Percentiles rank a stretch among this genome's conserved stretches.
Evolutionary conservation across 2,888 invertebrate species (phyloP).

Genomic region (Hypomecis punctinalis): DNA sequence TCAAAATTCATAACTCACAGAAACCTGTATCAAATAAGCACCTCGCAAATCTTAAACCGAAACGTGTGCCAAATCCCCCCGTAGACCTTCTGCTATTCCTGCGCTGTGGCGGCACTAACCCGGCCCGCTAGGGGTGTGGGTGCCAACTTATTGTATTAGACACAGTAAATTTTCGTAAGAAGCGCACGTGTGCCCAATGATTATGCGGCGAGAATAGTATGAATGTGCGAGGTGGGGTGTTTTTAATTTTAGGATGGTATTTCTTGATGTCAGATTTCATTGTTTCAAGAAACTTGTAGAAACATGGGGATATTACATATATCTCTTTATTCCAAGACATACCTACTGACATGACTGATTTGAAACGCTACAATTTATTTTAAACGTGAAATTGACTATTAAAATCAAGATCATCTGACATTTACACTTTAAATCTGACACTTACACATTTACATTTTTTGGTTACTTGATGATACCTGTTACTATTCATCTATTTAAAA

Average conservation of each 20-base stretch:
- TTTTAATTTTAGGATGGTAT: constrained; percentile 27
- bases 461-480: too few species aligned
- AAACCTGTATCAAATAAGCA: constrained; percentile 18
- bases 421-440: too few species aligned
- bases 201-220: constrained; percentile 60
- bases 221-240: constrained; percentile 45
- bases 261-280: constrained; percentile 3
- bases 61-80: constrained; percentile 18
- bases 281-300: background rate
- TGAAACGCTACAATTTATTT: too few species aligned
- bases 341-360: background rate
- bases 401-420: too few species aligned
- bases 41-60: constrained; percentile 19
- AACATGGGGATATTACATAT: background rate
- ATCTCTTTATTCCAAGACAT: background rate
- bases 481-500: too few species aligned
- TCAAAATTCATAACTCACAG: constrained; percentile 7
- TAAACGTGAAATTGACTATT: too few species aligned
- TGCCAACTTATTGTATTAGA: constrained; percentile 76
- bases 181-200: constrained; percentile 73
- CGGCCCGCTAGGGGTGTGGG: constrained; percentile 39
- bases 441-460: too few species aligned
- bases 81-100: constrained; percentile 24
- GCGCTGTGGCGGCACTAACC: constrained; percentile 42
- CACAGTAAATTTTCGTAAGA: constrained; percentile 72